These are phyloP conservation scores for Lithobius niger DNA, from an alignment of 1,140 invertebrate genomes.

Conservation along the genomic window DNA sequence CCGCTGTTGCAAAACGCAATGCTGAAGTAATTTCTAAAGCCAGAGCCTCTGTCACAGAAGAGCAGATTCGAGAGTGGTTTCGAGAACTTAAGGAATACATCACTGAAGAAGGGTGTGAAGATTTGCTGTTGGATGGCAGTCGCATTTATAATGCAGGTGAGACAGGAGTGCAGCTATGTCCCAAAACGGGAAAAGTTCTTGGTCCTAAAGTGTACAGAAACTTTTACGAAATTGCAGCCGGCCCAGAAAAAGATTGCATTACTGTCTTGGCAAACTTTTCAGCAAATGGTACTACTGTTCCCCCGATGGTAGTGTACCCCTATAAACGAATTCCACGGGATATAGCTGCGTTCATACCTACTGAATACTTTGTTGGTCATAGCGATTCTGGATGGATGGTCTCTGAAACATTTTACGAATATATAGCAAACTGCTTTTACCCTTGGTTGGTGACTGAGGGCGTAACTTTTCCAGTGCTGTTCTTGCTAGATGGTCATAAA, in stretches of 20 bases:
- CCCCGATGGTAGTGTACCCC: slow-evolving; percentile 28
- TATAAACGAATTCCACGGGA: slow-evolving; percentile 23
- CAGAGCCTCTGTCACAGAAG: background rate
- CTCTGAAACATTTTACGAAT: slow-evolving; percentile 6
- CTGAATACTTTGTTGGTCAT: background rate
- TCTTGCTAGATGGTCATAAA: slow-evolving; percentile 9
- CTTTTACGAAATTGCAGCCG: background rate
- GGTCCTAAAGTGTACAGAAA: background rate
- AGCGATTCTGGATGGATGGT: slow-evolving; percentile 1
- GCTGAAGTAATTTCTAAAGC: background rate
- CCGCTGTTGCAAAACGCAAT: background rate
- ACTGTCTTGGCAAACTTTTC: background rate
- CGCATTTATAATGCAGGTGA: background rate
- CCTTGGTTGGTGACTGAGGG: background rate
- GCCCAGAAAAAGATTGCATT: background rate
- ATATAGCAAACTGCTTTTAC: slow-evolving; percentile 8
- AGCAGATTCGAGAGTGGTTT: background rate
- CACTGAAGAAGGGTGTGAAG: background rate
- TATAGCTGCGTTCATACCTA: background rate
- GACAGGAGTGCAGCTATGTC: background rate
- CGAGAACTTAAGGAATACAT: background rate
- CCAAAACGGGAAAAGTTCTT: background rate
- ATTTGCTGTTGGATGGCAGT: background rate
- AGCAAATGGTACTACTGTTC: slow-evolving; percentile 19
- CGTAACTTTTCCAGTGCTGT: background rate